phyloP scores from a whole-genome alignment of 2,113 vertebrate genomes.

The Prunella himalayana region DNA sequence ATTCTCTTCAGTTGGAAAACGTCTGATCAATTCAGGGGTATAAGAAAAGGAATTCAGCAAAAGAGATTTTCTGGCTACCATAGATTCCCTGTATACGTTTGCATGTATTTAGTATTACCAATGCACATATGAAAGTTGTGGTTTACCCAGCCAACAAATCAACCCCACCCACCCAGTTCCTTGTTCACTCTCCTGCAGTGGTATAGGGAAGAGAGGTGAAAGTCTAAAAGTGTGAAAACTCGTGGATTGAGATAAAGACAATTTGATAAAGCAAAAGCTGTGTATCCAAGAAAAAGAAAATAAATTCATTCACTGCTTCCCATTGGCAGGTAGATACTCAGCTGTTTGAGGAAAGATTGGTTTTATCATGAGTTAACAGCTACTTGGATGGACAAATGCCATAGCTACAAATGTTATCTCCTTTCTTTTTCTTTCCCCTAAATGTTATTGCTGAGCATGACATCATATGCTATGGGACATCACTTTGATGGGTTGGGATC shows the following conservation, averaged over 20 bases:
- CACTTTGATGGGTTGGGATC: background rate
- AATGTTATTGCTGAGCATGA: background rate
- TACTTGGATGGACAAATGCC: background rate
- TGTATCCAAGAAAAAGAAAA: background rate
- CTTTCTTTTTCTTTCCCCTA: background rate
- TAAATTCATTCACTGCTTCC: background rate
- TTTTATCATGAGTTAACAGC: accelerated
- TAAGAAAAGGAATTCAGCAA: background rate
- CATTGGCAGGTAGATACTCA: background rate
- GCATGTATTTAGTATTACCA: background rate
- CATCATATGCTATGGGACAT: background rate
- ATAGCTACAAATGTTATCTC: background rate
- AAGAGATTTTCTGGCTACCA: background rate
- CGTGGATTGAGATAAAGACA: background rate
- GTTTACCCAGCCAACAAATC: accelerated
- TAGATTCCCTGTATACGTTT: background rate
- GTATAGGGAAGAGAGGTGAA: background rate
- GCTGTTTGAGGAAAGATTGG: background rate
- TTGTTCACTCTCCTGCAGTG: background rate
- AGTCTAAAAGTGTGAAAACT: background rate
- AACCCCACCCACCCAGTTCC: background rate
- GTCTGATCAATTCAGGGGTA: background rate
- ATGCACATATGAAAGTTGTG: background rate
- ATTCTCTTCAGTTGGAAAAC: background rate
- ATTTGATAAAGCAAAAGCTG: background rate